These are phyloP conservation scores for Brevimyrus niger DNA, from an alignment of 2,113 vertebrate genomes.

Conservation along the genomic window DNA sequence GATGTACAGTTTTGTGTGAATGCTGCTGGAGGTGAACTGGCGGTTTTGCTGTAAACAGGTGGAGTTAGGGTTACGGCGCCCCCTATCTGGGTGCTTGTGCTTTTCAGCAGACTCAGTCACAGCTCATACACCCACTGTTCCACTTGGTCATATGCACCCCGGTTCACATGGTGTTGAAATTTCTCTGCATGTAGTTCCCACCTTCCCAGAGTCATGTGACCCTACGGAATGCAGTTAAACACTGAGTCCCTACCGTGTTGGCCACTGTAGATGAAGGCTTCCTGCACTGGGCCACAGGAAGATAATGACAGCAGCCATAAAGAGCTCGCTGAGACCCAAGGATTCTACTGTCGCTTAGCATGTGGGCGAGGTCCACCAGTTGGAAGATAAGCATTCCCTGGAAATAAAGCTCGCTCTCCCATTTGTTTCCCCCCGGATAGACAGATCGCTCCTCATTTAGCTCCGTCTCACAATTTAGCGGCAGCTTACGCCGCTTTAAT, in stretches of 20 bases:
- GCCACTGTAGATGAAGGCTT: neutral
- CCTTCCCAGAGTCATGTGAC: neutral
- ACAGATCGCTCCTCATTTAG: neutral
- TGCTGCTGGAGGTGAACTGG: neutral
- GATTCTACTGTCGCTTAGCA: neutral
- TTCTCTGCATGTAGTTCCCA: neutral
- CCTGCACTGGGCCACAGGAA: neutral
- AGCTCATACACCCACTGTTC: neutral
- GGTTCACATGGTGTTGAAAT: neutral
- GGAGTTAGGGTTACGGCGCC: neutral
- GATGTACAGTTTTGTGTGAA: neutral
- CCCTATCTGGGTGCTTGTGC: neutral
- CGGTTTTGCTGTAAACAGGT: neutral
- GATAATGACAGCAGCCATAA: neutral
- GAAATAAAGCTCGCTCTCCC: neutral
- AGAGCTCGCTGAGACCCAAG: neutral
- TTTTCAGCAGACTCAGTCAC: neutral
- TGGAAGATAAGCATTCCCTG: neutral
- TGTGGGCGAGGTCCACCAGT: neutral
- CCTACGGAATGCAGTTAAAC: neutral
- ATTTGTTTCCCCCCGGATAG: neutral
- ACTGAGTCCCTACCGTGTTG: neutral
- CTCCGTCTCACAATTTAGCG: neutral
- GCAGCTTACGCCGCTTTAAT: neutral
- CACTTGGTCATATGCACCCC: neutral